phyloP scores from a whole-genome alignment of 2,797 vertebrate species.

The Periparus ater region DNA sequence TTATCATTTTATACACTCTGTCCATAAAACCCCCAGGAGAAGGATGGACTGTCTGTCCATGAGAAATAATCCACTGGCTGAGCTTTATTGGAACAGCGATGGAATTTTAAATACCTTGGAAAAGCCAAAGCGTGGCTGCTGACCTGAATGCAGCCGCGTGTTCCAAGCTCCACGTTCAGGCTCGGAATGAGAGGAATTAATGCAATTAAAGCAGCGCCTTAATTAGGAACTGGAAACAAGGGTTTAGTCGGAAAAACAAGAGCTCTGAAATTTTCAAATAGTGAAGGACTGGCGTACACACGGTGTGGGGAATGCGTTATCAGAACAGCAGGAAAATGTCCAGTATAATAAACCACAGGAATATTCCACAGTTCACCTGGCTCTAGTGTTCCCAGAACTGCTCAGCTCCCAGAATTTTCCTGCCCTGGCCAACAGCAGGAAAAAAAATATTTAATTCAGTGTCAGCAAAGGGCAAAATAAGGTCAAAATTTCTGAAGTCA shows the following conservation, averaged over 20 bases:
- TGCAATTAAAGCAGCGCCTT: constrained; percentile 58
- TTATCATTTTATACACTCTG: constrained; percentile 77
- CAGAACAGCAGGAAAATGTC: constrained; percentile 55
- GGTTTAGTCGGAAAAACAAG: constrained; percentile 28
- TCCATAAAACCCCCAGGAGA: constrained; percentile 73
- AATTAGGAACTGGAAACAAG: constrained; percentile 46
- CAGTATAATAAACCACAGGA: constrained; percentile 26
- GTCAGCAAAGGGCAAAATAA: neutral
- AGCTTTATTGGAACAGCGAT: constrained; percentile 59
- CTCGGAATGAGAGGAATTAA: constrained; percentile 19
- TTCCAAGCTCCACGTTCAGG: neutral
- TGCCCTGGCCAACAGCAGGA: neutral
- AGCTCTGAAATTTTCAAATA: constrained; percentile 46
- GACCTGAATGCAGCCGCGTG: neutral
- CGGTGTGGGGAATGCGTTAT: neutral
- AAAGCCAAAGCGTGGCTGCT: constrained; percentile 28
- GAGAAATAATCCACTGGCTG: constrained; percentile 75
- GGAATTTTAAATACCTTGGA: constrained; percentile 76
- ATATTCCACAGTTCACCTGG: constrained; percentile 46
- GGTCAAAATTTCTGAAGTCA: neutral
- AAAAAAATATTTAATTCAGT: constrained; percentile 44
- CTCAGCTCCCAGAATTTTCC: constrained; percentile 50
- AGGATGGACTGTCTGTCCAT: constrained; percentile 65
- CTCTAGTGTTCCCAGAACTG: constrained; percentile 46
- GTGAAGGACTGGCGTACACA: constrained; percentile 1